These are phyloP conservation scores for Imbricaverruca yamaguchii DNA, from an alignment of 2,888 invertebrate genomes.

Conservation along the genomic window DNA sequence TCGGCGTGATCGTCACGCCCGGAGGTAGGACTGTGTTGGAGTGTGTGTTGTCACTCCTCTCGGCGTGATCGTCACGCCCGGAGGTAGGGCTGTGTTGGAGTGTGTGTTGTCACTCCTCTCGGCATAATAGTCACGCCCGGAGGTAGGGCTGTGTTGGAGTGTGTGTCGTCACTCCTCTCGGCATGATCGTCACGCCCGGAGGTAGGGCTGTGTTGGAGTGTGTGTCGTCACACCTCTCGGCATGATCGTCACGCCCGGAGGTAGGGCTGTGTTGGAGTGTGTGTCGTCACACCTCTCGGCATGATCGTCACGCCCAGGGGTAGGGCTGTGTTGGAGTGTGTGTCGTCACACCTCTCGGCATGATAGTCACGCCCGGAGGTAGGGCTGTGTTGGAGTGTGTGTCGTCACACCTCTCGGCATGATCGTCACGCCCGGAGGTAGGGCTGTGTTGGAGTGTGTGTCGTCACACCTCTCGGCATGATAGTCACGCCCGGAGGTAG, in stretches of 20 bases:
- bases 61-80: constrained; percentile 31
- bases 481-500: constrained; percentile 28
- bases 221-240: constrained; percentile 37
- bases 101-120: constrained; percentile 36
- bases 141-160: constrained; percentile 24
- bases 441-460: constrained; percentile 27
- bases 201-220: constrained; percentile 24
- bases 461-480: constrained; percentile 36
- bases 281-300: constrained; percentile 37
- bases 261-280: constrained; percentile 24
- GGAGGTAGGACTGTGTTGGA: constrained; percentile 25
- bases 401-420: constrained; percentile 36
- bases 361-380: constrained; percentile 28
- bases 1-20: constrained; percentile 32
- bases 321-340: constrained; percentile 28
- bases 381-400: constrained; percentile 27
- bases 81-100: constrained; percentile 25
- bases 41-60: constrained; percentile 36
- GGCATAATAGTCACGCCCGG: constrained; percentile 31
- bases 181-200: constrained; percentile 28
- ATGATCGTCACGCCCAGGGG: constrained; percentile 27
- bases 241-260: constrained; percentile 25
- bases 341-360: constrained; percentile 36
- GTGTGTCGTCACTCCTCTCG: constrained; percentile 36
- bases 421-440: constrained; percentile 28